phyloP scores from a whole-genome alignment of 37 sponge, comb jelly and placozoan species.

The Beroe forskalii region DNA sequence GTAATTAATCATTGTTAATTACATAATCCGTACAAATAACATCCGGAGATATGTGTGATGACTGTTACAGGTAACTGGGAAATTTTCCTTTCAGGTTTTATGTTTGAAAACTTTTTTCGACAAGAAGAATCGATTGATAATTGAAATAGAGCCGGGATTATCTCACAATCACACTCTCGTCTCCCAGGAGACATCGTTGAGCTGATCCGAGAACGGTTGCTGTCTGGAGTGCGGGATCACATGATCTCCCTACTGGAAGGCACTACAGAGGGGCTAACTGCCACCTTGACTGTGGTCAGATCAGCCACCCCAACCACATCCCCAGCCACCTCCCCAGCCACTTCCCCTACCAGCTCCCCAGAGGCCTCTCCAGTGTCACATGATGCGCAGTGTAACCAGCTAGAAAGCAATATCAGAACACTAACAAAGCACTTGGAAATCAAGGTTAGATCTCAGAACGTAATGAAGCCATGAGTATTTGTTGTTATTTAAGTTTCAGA shows the following conservation, averaged over 20 bases:
- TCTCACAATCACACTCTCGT: too few relatives aligned
- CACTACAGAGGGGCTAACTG: slow-evolving; percentile 12
- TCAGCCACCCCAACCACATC: too few relatives aligned
- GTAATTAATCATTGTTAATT: too few relatives aligned
- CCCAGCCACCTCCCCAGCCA: background rate
- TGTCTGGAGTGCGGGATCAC: background rate
- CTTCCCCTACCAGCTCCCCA: background rate
- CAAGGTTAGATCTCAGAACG: background rate
- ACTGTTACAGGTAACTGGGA: too few relatives aligned
- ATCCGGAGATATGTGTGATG: too few relatives aligned
- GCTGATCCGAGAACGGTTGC: background rate
- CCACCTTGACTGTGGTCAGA: background rate
- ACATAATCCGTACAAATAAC: too few relatives aligned
- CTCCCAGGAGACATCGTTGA: slow-evolving; percentile 27
- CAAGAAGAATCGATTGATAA: too few relatives aligned
- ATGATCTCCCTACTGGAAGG: background rate
- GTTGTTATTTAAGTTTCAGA: too few relatives aligned
- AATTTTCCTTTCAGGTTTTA: too few relatives aligned
- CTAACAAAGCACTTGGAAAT: background rate
- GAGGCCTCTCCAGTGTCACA: background rate
- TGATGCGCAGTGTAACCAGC: background rate
- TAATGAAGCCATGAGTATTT: too few relatives aligned
- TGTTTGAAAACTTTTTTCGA: too few relatives aligned
- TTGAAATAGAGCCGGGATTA: too few relatives aligned
- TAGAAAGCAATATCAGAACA: background rate